phyloP scores from a whole-genome alignment of 2,797 vertebrate genomes.

The Malacoraja senta region DNA sequence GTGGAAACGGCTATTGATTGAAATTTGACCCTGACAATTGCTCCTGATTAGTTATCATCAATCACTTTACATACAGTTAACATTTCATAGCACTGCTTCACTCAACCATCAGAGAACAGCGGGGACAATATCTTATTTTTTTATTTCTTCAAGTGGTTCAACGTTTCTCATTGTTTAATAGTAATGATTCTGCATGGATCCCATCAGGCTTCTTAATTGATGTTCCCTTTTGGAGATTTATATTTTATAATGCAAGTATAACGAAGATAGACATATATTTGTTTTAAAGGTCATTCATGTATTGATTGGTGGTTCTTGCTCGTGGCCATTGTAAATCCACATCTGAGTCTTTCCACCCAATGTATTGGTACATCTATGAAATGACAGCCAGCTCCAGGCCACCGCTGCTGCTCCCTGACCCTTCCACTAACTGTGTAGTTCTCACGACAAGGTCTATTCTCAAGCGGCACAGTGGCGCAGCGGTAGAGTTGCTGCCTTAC shows the following conservation, averaged over 20 bases:
- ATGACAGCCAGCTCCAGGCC: no score
- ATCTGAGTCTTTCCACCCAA: not conserved
- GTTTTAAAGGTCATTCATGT: not conserved
- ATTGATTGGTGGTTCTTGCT: not conserved
- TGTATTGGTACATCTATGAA: no score
- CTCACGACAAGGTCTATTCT: no score
- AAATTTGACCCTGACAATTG: constrained; percentile 33
- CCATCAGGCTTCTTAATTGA: not conserved
- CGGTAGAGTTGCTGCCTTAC: no score
- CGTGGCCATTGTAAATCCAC: not conserved
- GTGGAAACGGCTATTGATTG: constrained; percentile 33
- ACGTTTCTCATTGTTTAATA: not conserved
- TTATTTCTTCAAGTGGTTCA: not conserved
- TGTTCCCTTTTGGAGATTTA: not conserved
- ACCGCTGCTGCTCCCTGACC: no score
- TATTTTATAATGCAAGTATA: not conserved
- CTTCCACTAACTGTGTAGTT: no score
- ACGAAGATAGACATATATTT: not conserved
- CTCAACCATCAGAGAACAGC: constrained; percentile 29
- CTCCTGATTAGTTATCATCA: constrained; percentile 39
- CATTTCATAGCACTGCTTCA: constrained; percentile 39
- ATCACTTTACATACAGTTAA: constrained; percentile 39
- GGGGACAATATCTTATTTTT: not conserved
- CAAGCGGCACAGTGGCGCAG: no score
- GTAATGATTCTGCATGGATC: no score